phyloP scores from a whole-genome alignment of 2,797 vertebrate genomes.

The Hydrocynus forskahlii region DNA sequence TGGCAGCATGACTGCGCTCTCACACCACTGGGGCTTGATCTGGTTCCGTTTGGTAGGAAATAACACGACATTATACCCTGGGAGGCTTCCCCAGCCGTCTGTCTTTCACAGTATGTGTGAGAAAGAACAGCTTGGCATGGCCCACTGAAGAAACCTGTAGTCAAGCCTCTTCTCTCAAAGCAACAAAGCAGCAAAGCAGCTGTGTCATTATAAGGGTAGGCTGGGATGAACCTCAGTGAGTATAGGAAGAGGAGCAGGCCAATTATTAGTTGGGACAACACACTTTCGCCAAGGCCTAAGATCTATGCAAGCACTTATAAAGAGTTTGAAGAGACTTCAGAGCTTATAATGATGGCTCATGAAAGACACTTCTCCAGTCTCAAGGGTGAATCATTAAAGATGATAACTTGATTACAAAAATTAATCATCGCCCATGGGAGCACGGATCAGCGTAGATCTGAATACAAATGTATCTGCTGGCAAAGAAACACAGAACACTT shows the following conservation, averaged over 20 bases:
- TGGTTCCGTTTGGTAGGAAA: slow-evolving; percentile 65
- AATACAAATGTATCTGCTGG: slow-evolving; percentile 7
- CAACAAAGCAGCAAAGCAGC: slow-evolving; percentile 25
- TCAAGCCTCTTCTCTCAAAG: slow-evolving; percentile 35
- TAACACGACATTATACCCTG: slow-evolving; percentile 75
- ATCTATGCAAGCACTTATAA: slow-evolving; percentile 8
- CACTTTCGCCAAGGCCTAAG: slow-evolving; percentile 45
- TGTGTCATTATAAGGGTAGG: slow-evolving; percentile 63
- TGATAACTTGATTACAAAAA: background rate
- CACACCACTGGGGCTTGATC: slow-evolving; percentile 69
- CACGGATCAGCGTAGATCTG: background rate
- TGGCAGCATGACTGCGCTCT: slow-evolving; percentile 60
- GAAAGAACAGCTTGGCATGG: slow-evolving; percentile 66
- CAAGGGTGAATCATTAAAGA: slow-evolving; percentile 19
- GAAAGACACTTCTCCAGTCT: slow-evolving; percentile 13
- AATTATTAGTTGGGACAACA: slow-evolving; percentile 73
- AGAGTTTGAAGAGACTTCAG: slow-evolving; percentile 32
- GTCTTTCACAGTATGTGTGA: slow-evolving; percentile 64
- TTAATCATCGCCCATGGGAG: background rate
- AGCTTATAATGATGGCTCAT: slow-evolving; percentile 30
- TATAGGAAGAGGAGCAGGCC: slow-evolving; percentile 69
- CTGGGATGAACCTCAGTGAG: slow-evolving; percentile 62
- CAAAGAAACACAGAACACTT: background rate
- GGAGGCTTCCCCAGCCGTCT: slow-evolving; percentile 67
- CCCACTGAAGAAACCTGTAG: slow-evolving; percentile 57